phyloP scores from a whole-genome alignment of 2,888 invertebrate genomes.

The Drosophila peninsularis region DNA sequence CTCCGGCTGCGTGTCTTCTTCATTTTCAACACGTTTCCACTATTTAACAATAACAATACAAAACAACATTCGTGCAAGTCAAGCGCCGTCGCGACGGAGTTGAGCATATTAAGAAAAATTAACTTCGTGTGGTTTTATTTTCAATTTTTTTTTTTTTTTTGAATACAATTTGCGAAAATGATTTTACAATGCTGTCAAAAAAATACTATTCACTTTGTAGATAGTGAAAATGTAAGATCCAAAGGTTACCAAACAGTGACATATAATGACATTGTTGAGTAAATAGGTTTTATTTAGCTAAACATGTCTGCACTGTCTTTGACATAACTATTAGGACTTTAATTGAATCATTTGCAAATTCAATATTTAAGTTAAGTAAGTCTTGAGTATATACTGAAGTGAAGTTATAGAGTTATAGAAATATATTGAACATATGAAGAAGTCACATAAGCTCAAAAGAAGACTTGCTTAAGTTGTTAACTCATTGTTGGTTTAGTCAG shows the following conservation, averaged over 20 bases:
- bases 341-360: neutral
- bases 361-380: neutral
- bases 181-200: conserved; percentile 27
- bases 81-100: conserved; percentile 20
- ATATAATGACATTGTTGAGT: conserved; percentile 1
- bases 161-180: conserved; percentile 37
- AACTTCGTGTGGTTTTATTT: conserved; percentile 35
- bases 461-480: neutral
- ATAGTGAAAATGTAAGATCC: conserved; percentile 17
- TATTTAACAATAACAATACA: conserved; percentile 47
- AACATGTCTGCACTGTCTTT: neutral
- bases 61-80: conserved; percentile 39
- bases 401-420: no score
- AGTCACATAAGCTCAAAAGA: no score
- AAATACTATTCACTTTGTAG: conserved; percentile 13
- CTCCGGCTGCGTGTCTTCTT: neutral
- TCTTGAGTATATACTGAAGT: no score
- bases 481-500: neutral
- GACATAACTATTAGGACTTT: neutral
- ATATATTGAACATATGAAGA: no score
- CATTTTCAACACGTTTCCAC: conserved; percentile 33
- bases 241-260: conserved; percentile 7
- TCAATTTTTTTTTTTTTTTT: conserved; percentile 5
- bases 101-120: conserved; percentile 47
- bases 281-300: conserved; percentile 9